These are phyloP conservation scores for Erynnis tages DNA, from an alignment of 2,888 invertebrate species.

Conservation along the genomic window DNA sequence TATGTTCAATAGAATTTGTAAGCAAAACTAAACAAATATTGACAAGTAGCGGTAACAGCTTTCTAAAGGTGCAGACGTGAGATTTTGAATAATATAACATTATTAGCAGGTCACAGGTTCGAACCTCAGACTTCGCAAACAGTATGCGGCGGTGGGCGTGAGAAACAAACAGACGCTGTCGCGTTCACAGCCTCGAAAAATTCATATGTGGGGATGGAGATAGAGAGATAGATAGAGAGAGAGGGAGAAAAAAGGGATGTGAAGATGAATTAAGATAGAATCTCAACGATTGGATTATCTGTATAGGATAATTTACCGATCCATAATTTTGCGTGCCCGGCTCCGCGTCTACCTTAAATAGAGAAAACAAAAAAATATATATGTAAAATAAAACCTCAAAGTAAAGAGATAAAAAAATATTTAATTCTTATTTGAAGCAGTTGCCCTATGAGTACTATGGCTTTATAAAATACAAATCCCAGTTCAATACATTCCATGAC, in stretches of 20 bases:
- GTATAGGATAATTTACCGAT: no score
- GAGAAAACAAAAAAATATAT: no score
- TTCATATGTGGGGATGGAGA: slow-evolving; percentile 33
- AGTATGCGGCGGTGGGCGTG: slow-evolving; percentile 66
- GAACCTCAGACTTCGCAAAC: slow-evolving; percentile 45
- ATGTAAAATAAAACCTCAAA: no score
- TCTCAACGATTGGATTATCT: no score
- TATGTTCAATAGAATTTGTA: slow-evolving; percentile 17
- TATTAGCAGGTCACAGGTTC: slow-evolving; percentile 39
- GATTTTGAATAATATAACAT: slow-evolving; percentile 36
- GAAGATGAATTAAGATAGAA: no score
- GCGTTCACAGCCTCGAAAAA: slow-evolving; percentile 49
- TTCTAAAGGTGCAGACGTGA: slow-evolving; percentile 26
- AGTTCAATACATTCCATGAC: no score
- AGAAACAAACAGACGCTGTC: slow-evolving; percentile 70
- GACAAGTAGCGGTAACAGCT: slow-evolving; percentile 21
- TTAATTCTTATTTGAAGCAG: no score
- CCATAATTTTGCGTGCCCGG: no score
- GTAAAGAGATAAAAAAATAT: no score
- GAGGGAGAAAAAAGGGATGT: background rate
- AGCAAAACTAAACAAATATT: slow-evolving; percentile 14
- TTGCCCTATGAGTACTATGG: no score
- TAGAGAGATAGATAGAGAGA: background rate
- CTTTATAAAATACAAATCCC: no score
- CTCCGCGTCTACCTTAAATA: no score